These are phyloP conservation scores for Pedetes capensis DNA, from an alignment of 2,113 vertebrate genomes.

Conservation along the genomic window DNA sequence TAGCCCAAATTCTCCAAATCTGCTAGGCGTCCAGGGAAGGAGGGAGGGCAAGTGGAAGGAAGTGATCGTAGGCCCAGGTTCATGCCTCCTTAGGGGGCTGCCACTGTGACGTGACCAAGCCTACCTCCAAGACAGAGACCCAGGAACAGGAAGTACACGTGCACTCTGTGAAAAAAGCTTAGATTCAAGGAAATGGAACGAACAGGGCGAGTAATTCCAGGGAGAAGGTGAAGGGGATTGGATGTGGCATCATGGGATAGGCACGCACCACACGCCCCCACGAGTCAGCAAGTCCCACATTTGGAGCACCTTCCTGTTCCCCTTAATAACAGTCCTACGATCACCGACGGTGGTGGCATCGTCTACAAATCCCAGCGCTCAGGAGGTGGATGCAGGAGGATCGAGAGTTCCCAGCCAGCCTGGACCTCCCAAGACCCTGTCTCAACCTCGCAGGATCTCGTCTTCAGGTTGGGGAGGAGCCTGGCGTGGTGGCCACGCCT, in stretches of 20 bases:
- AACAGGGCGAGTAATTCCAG: neutral
- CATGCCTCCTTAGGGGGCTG: neutral
- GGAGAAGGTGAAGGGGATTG: neutral
- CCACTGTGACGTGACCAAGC: neutral
- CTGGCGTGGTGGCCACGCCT: too few relatives aligned
- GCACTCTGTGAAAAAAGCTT: neutral
- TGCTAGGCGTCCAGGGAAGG: neutral
- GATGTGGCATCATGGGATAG: neutral
- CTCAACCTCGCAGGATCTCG: too few relatives aligned
- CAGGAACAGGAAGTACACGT: too few relatives aligned
- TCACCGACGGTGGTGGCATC: too few relatives aligned
- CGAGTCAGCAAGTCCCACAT: too few relatives aligned
- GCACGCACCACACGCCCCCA: too few relatives aligned
- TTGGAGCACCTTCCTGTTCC: neutral
- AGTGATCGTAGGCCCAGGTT: neutral
- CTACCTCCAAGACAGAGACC: neutral
- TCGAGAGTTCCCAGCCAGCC: too few relatives aligned
- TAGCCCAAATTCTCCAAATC: constrained; percentile 42
- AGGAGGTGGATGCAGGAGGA: too few relatives aligned
- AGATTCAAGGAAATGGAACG: neutral
- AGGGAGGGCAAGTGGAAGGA: neutral
- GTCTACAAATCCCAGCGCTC: too few relatives aligned
- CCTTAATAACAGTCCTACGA: neutral
- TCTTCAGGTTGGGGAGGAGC: too few relatives aligned
- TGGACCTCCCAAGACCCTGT: too few relatives aligned